Evolutionary conservation across 30 jellyfish, hydroid and myxozoan species (phyloP), one percentile per base, ranked within the genome.

Genomic region (Aurelia sp.): DNA sequence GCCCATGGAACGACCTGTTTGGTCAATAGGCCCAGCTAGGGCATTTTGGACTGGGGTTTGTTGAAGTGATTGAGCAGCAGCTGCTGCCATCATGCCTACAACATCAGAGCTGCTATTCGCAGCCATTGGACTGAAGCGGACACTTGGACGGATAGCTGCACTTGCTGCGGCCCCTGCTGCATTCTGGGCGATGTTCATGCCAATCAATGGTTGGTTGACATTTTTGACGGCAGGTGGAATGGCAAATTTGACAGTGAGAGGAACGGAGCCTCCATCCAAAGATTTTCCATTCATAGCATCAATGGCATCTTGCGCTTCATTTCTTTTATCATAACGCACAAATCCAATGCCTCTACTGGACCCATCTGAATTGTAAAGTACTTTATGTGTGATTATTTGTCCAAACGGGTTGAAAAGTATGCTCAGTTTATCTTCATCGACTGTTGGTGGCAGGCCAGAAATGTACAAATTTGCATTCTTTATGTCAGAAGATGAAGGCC

Each of bases 171-270:
- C 84, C 62, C 67, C 60, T 5, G 79, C 40, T 59, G 96, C 84
- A 47, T 40, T 72, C 50, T 70, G 91, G 33, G 72, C 79, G 20
- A 75, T 74, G 69, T 31, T 67, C 10, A 63, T 67, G 4, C 85
- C 89, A 64, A 86, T 22, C 4, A 60, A 18, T 48, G 88, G 71
- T 63, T 78, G 92, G 63, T 88, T 88, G 72, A 75, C 73, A 52
- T 96, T 97, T 63, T 96, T 96, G 22, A 92, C 95, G 4, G 98
- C 99, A 21, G 99, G 99, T 44, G 97, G 99, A 33, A 96, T 90
- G 79, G 99, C 99, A 47, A 82, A 90, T 76, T 96, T 96, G 44
- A 96, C 98, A 74, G 96, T 78, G 6, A 96, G 38, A 16, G 98
- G 96, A 35, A 69, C 88, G 1, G 96, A 70, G 18, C 81, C 91